phyloP scores from a whole-genome alignment of 2,888 invertebrate species.

The Tineola bisselliella region DNA sequence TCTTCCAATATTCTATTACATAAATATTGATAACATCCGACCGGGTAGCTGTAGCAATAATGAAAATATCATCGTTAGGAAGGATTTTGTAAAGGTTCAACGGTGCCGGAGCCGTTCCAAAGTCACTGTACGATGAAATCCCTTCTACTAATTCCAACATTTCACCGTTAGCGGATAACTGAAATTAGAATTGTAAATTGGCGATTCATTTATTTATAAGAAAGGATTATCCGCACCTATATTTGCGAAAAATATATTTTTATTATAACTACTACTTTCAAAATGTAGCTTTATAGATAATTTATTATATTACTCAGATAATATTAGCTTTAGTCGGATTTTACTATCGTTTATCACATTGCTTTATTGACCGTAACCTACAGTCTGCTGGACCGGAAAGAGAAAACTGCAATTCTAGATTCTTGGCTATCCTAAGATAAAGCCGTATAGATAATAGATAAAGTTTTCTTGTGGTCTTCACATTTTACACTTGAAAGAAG shows the following conservation, averaged over 20 bases:
- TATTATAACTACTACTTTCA: too few species aligned
- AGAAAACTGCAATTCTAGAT: background rate
- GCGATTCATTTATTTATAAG: background rate
- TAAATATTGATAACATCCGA: conserved; percentile 2
- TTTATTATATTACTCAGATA: background rate
- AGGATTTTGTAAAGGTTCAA: background rate
- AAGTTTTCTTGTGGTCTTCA: background rate
- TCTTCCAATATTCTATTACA: background rate
- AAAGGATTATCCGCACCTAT: background rate
- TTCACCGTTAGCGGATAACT: background rate
- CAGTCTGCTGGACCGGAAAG: background rate
- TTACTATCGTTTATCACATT: background rate
- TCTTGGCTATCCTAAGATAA: background rate
- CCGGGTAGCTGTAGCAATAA: background rate
- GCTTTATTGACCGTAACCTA: conserved; percentile 5
- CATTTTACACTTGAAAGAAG: too few species aligned
- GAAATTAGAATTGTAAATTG: conserved; percentile 9
- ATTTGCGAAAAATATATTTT: background rate
- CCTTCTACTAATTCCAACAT: background rate
- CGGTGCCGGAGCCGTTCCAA: background rate
- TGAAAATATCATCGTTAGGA: conserved; percentile 5
- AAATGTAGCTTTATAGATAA: too few species aligned
- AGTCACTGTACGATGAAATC: background rate
- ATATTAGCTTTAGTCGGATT: background rate
- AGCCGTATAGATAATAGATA: background rate